phyloP scores from a whole-genome alignment of 2,113 vertebrate genomes.

The Periophthalmodon schlosseri region DNA sequence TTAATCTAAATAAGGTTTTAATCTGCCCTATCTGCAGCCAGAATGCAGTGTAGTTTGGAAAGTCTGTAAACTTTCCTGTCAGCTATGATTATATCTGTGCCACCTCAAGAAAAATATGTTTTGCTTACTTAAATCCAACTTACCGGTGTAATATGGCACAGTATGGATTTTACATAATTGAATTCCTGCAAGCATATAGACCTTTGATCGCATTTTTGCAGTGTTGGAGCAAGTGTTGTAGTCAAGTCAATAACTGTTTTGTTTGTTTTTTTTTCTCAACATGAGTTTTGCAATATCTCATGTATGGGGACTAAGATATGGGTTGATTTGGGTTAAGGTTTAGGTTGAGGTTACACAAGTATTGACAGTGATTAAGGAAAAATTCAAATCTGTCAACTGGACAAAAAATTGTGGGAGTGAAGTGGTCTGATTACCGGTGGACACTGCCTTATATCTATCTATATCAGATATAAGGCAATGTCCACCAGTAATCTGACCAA shows the following conservation, averaged over 20 bases:
- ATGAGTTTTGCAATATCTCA: no score
- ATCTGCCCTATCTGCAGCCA: slow-evolving; percentile 29
- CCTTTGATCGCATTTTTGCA: neutral
- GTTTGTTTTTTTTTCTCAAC: no score
- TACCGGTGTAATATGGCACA: neutral
- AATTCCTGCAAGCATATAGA: neutral
- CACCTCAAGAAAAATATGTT: slow-evolving; percentile 27
- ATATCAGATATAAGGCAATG: no score
- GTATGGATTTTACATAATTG: neutral
- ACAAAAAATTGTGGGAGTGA: no score
- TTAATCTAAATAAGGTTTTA: slow-evolving; percentile 43
- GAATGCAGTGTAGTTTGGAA: slow-evolving; percentile 14
- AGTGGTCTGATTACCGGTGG: no score
- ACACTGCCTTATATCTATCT: no score
- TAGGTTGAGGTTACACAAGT: no score
- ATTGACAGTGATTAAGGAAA: no score
- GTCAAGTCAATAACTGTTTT: neutral
- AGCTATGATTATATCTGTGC: slow-evolving; percentile 33
- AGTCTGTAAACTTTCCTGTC: slow-evolving; percentile 38
- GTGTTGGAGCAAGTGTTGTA: neutral
- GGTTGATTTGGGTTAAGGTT: no score
- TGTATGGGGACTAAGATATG: no score
- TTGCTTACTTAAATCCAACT: neutral
- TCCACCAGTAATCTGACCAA: no score
- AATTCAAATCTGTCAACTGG: no score